phyloP scores from a whole-genome alignment of 2,113 vertebrate species.

The Apus apus region DNA sequence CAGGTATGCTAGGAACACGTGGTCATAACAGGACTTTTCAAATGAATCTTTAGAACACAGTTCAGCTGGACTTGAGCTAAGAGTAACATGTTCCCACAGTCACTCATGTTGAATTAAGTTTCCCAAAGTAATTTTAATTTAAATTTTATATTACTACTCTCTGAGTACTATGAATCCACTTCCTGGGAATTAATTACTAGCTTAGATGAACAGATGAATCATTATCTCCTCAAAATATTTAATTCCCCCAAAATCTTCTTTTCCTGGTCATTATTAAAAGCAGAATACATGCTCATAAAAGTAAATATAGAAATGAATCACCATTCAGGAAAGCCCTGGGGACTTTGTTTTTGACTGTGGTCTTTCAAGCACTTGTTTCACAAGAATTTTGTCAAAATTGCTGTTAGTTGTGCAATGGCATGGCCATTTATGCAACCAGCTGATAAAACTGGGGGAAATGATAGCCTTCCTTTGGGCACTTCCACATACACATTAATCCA shows the following conservation, averaged over 20 bases:
- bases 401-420: not conserved
- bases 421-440: not conserved
- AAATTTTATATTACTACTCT: not conserved
- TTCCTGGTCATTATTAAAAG: not conserved
- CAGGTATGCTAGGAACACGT: not conserved
- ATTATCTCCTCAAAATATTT: conserved; percentile 9
- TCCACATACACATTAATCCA: not conserved
- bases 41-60: not conserved
- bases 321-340: not conserved
- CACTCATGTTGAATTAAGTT: not conserved
- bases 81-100: not conserved
- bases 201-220: not conserved
- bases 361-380: not conserved
- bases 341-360: not conserved
- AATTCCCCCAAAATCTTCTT: not conserved
- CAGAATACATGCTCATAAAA: not conserved
- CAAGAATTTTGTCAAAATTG: not conserved
- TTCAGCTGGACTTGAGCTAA: not conserved
- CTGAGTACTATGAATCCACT: conserved; percentile 27
- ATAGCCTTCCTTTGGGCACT: not conserved
- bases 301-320: not conserved
- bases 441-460: not conserved
- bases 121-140: conserved; percentile 3
- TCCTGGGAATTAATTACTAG: conserved; percentile 41
- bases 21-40: not conserved